These are phyloP conservation scores for Megalonaias nervosa DNA, from an alignment of 1,140 invertebrate species.

Conservation along the genomic window DNA sequence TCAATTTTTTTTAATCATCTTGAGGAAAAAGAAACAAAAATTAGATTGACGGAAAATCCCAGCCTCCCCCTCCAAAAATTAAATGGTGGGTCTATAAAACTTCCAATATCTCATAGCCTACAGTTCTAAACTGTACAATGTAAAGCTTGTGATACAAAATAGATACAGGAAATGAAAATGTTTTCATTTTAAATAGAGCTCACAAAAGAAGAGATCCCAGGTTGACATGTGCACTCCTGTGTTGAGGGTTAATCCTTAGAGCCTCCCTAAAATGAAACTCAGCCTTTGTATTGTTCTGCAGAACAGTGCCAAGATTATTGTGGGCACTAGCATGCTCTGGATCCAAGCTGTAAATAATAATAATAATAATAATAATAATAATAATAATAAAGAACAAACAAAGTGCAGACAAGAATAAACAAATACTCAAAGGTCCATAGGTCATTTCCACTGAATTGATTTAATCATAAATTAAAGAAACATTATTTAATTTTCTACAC, in stretches of 20 bases:
- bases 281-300: constrained; percentile 78
- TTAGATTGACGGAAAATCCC: not conserved
- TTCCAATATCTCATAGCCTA: not conserved
- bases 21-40: not conserved
- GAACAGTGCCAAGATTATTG: constrained; percentile 89
- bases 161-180: not conserved
- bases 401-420: too few species aligned
- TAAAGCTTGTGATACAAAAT: not conserved
- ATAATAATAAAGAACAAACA: too few species aligned
- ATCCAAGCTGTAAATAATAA: constrained; percentile 80
- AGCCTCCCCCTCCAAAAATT: too few species aligned
- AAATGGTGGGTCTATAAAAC: not conserved
- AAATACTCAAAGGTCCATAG: too few species aligned
- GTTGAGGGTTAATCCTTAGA: constrained; percentile 81
- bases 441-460: too few species aligned
- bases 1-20: not conserved
- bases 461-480: too few species aligned
- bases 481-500: too few species aligned
- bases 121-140: not conserved
- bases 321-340: constrained; percentile 89
- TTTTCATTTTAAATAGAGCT: constrained; percentile 50
- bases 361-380: not conserved
- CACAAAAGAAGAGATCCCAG: constrained; percentile 88
- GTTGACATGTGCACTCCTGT: constrained; percentile 90
- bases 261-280: constrained; percentile 85